Conservation (phyloP, 1,140 invertebrate genomes). For the Dreissena polymorpha region DNA sequence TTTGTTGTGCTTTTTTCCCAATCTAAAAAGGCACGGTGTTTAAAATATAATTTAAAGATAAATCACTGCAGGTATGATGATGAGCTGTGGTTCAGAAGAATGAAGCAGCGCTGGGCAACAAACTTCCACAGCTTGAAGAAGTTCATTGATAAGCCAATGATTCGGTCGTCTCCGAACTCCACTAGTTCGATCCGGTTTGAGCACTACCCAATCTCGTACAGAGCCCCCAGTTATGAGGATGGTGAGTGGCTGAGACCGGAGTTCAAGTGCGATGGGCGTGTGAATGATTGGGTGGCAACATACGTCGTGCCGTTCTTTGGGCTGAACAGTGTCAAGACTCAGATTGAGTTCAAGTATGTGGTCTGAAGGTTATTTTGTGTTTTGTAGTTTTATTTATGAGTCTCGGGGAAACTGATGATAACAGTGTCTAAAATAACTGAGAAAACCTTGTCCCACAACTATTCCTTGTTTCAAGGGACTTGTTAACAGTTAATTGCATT, state of each 20-base stretch:
- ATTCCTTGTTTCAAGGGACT: too few relatives aligned
- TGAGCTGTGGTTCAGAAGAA: slow-evolving; percentile 90
- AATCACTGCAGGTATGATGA: slow-evolving; percentile 93
- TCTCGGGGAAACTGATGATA: too few relatives aligned
- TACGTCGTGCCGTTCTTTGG: slow-evolving; percentile 98
- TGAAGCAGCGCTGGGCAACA: slow-evolving; percentile 95
- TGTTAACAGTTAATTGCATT: too few relatives aligned
- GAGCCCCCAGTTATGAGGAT: slow-evolving; percentile 81
- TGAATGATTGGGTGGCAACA: slow-evolving; percentile 95
- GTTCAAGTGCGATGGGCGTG: slow-evolving; percentile 94
- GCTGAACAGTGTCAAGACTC: slow-evolving; percentile 91
- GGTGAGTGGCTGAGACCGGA: slow-evolving; percentile 96
- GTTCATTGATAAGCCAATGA: slow-evolving; percentile 94
- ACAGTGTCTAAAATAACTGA: too few relatives aligned
- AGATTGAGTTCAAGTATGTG: slow-evolving; percentile 78
- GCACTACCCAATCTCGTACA: slow-evolving; percentile 92
- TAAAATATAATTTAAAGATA: too few relatives aligned
- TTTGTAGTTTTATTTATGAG: not conserved
- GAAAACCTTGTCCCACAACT: too few relatives aligned
- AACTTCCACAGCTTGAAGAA: slow-evolving; percentile 96
- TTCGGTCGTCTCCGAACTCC: slow-evolving; percentile 89
- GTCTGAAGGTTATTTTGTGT: not conserved
- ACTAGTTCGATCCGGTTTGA: slow-evolving; percentile 75
- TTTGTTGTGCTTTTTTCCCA: too few relatives aligned
- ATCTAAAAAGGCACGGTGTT: too few relatives aligned